A percentile compares a stretch with the other conserved stretches of the same genome.
phyloP scores from a whole-genome alignment of 2,113 vertebrate species.

The Micronisus gabar region DNA sequence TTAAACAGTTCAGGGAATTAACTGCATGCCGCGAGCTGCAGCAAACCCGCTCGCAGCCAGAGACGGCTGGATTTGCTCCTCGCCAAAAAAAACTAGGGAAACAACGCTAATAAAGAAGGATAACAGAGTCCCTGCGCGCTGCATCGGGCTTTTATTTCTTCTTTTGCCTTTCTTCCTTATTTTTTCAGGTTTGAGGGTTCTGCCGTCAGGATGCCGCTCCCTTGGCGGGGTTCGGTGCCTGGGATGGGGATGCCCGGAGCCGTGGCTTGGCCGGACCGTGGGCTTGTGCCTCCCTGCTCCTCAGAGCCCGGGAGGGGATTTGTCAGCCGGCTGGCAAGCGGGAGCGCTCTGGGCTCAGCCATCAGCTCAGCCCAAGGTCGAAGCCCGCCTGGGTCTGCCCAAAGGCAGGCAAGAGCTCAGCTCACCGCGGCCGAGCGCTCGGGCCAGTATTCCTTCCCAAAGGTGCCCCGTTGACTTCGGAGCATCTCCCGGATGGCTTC shows the following conservation, averaged over 20 bases:
- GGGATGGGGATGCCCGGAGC: neutral
- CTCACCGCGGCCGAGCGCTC: fast-evolving
- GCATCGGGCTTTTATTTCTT: neutral
- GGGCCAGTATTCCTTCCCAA: neutral
- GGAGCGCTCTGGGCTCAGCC: neutral
- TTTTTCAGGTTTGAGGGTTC: neutral
- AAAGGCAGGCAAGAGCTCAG: neutral
- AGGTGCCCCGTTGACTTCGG: fast-evolving
- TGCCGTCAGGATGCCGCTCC: neutral
- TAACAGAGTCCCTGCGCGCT: neutral
- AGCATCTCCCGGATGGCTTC: neutral
- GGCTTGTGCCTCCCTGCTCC: neutral
- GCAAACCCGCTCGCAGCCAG: neutral
- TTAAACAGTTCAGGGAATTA: constrained; percentile 52
- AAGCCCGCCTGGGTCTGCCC: neutral
- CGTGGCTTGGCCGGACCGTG: fast-evolving
- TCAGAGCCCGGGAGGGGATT: neutral
- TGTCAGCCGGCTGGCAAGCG: neutral
- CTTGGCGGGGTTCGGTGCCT: fast-evolving
- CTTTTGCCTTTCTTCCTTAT: neutral
- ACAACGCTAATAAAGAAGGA: neutral
- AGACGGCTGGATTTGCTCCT: neutral
- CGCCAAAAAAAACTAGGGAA: neutral
- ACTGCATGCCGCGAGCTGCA: neutral
- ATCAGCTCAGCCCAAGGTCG: neutral